Percentiles rank a stretch among this genome's conserved stretches.
phyloP scores from a whole-genome alignment of 2,797 vertebrate genomes.

The Chaenodraco wilsoni region DNA sequence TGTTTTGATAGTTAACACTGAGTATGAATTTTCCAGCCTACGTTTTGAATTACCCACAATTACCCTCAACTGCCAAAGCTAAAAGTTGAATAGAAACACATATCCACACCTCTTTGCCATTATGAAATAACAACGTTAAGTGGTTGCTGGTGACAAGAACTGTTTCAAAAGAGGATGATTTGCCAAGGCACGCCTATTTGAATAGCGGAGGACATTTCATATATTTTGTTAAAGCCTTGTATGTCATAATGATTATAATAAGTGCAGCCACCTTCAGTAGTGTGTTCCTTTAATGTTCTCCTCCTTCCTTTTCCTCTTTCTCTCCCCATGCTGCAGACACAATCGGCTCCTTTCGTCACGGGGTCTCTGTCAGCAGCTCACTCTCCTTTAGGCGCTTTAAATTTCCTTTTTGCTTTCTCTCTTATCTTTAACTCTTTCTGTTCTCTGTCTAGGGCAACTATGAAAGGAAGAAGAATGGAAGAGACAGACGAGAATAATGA shows the following conservation, averaged over 20 bases:
- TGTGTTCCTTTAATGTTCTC: conserved; percentile 20
- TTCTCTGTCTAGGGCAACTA: conserved; percentile 20
- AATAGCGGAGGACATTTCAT: conserved; percentile 39
- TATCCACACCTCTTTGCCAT: conserved; percentile 3
- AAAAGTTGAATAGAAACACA: conserved; percentile 12
- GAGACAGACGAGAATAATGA: conserved; percentile 23
- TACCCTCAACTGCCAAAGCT: conserved; percentile 15
- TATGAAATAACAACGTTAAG: conserved; percentile 16
- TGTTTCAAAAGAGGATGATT: conserved; percentile 10
- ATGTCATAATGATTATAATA: conserved; percentile 24
- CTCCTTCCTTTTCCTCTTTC: neutral
- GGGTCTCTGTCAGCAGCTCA: conserved; percentile 23
- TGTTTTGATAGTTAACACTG: conserved; percentile 25
- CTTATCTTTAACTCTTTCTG: conserved; percentile 29
- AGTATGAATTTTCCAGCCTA: conserved; percentile 45
- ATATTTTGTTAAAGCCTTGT: conserved; percentile 30
- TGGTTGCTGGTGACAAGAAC: conserved; percentile 17
- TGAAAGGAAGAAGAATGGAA: conserved; percentile 18
- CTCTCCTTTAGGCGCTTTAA: conserved; percentile 25
- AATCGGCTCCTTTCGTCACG: conserved; percentile 25
- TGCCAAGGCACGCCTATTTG: conserved; percentile 39
- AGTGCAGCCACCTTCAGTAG: neutral
- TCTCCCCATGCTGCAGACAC: conserved; percentile 14
- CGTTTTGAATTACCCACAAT: conserved; percentile 47
- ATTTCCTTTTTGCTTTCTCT: conserved; percentile 10